Conservation (phyloP, 2,113 vertebrate genomes). For the Esox niger region DNA sequence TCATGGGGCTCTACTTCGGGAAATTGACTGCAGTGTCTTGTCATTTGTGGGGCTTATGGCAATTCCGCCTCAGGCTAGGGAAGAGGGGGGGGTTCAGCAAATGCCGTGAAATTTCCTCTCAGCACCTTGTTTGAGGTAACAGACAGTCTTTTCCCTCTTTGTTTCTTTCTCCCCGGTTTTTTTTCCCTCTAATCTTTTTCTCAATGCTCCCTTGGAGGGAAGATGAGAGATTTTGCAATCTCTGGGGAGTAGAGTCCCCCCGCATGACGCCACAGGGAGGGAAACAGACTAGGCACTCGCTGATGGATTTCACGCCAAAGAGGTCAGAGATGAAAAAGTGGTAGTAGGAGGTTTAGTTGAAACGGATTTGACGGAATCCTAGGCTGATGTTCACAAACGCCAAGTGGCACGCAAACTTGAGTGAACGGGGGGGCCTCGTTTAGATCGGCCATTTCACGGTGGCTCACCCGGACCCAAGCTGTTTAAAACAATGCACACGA, state of each 20-base stretch:
- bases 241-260: not conserved
- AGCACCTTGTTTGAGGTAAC: conserved; percentile 49
- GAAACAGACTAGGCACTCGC: not conserved
- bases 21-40: conserved; percentile 66
- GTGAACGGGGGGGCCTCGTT: not conserved
- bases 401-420: not conserved
- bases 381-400: too few species aligned
- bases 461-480: not conserved
- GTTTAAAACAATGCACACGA: not conserved
- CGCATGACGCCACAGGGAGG: not conserved
- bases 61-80: conserved; percentile 61
- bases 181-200: not conserved
- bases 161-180: not conserved
- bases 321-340: not conserved
- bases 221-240: not conserved
- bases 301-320: not conserved
- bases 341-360: too few species aligned
- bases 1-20: conserved; percentile 62
- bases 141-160: not conserved
- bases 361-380: too few species aligned
- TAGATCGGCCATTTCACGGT: not conserved
- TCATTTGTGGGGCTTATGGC: conserved; percentile 62
- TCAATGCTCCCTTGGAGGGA: conserved; percentile 3
- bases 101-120: conserved; percentile 64
- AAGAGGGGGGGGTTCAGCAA: conserved; percentile 57